Evolutionary conservation across 2,113 vertebrate species (phyloP), one percentile per base, ranked within the genome.

Genomic region (Cinclus mexicanus): DNA sequence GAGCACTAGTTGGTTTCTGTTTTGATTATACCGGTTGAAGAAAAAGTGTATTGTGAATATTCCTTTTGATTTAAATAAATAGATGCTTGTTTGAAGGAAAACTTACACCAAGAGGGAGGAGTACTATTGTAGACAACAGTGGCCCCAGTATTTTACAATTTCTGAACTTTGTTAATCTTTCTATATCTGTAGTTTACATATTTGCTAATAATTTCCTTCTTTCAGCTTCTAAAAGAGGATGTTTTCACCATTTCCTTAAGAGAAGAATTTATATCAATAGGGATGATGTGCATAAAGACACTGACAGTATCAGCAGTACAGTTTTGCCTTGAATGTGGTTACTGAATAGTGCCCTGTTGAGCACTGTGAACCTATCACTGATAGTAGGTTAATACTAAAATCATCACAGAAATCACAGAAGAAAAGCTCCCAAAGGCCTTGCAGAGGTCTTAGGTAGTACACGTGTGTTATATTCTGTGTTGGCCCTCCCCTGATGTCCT

Each of bases 31-130:
- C 85, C 46, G 39, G 33, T 91, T 94, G 68, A 94, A 95, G 61
- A 93, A 69, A 78, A 90, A 59, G 35, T 41, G 41, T 44, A 52
- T 33, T 75, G 41, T 71, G 53, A 82, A 57, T 89, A 50, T 47
- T 78, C 12, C 12, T 86, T 94, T 96, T 96, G 84, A 86, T 88
- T 83, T 72, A 76, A 91, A 92, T 90, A 96, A 95, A 84, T 90
- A 95, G 77, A 74, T 87, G 33, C 28, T 74, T 82, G 57, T 84
- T 80, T 89, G 90, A 84, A 95, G 85, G 64, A 92, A 97, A 94
- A 70, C 57, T 87, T 86, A 61, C 13, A 42, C 50, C 59, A 76
- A 91, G 83, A 83, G 57, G 90, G 74, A 79, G 78, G 46, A 81
- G 56, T 90, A 85, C 55, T 95, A 63, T 63, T 96, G 96, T 82